Conservation (phyloP, 2,888 invertebrate species). For the Serrognathus titanus region DNA sequence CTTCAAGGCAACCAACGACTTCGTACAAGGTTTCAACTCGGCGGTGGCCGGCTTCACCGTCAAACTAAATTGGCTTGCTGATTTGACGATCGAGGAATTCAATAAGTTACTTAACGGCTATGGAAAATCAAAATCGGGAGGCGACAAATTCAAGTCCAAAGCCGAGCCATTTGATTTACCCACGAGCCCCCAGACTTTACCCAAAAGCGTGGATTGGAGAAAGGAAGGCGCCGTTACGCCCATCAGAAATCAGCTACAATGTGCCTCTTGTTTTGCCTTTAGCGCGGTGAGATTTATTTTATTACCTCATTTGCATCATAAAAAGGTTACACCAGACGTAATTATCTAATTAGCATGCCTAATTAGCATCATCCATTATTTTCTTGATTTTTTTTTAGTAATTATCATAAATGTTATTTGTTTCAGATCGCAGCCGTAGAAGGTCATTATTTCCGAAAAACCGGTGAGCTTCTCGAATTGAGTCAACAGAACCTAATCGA, state of each 20-base stretch:
- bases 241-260: slow-evolving; percentile 42
- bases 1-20: slow-evolving; percentile 43
- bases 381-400: background rate
- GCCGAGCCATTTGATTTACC: slow-evolving; percentile 1
- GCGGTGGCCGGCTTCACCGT: slow-evolving; percentile 37
- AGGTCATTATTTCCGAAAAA: slow-evolving; percentile 52
- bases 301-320: background rate
- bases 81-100: slow-evolving; percentile 44
- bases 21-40: slow-evolving; percentile 38
- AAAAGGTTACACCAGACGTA: background rate
- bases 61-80: slow-evolving; percentile 42
- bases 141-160: background rate
- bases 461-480: slow-evolving; percentile 50
- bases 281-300: slow-evolving; percentile 40
- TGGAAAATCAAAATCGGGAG: slow-evolving; percentile 3
- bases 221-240: slow-evolving; percentile 43
- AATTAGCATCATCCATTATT: background rate
- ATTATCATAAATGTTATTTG: slow-evolving; percentile 42
- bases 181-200: slow-evolving; percentile 29
- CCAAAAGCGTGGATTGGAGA: slow-evolving; percentile 44
- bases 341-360: too few species aligned
- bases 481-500: slow-evolving; percentile 58
- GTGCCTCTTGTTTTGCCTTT: slow-evolving; percentile 47
- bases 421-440: slow-evolving; percentile 57
- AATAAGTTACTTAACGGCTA: slow-evolving; percentile 41